Base-by-base conservation (phyloP, 2,113 vertebrate species). In the Falco punctatus region DNA sequence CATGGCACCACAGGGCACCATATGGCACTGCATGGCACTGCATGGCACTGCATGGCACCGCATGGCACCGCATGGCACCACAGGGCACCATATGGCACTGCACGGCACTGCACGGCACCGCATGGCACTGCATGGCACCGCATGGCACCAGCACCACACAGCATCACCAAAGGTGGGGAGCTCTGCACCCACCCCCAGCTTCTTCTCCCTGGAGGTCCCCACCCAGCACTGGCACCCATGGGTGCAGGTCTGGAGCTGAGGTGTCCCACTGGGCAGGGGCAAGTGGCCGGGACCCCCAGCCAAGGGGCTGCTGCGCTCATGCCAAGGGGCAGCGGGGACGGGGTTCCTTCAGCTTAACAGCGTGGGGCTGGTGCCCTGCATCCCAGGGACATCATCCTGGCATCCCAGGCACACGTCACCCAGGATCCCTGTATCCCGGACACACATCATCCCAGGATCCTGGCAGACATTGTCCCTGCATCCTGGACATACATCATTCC, bases 301-400 rank as follows among this genome's bases (percentile, higher is more conserved):
- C 12, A 9, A 42, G 48, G 28, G 23, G 57, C 38, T n/a, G 61
- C 44, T 27, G 46, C 44, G n/a, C 23, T 16, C 6, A 6, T 18
- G 9, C 6, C 4, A 10, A 12, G 58, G 40, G 86, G 20, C 26
- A 19, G 71, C 4, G 5, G 42, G 20, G 22, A 40, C 0, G 4
- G 33, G 27, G 6, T 3, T 42, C 19, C 82, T 27, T 44, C 3
- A 11, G 35, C 35, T 48, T 35, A 33, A n/a, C 8, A 3, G 33
- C 81, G 75, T 3, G 2, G 69, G 15, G 8, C 1, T 24, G 7
- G 38, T 64, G 71, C 24, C 35, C 40, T 11, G 5, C 16, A 15
- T 15, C 35, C 81, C 0, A 0, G 66, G 35, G 3, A 32, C 18
- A 2, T 1, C 55, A 69, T 42, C 49, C 78, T 35, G 1, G 28